Conservation (phyloP, 2,113 vertebrate genomes). For the Melanotaenia duboulayi region DNA sequence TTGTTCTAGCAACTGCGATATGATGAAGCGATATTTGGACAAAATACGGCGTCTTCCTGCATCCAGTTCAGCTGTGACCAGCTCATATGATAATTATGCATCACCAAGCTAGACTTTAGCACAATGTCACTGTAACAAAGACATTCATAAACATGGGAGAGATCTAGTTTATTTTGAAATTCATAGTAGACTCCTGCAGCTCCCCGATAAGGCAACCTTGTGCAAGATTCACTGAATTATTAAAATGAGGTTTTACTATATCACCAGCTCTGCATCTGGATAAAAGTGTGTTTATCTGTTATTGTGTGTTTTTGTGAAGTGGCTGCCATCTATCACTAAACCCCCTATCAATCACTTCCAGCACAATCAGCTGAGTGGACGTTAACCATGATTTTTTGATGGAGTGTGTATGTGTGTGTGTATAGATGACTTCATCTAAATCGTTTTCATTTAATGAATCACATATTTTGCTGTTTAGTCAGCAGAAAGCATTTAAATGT, state of each 20-base stretch:
- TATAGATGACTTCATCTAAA: slow-evolving; percentile 38
- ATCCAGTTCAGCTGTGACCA: slow-evolving; percentile 25
- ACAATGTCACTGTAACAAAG: slow-evolving; percentile 24
- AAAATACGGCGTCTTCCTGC: not conserved
- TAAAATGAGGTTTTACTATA: slow-evolving; percentile 60
- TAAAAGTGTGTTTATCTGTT: not conserved
- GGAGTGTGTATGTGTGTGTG: slow-evolving; percentile 7
- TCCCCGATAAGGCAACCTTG: slow-evolving; percentile 64
- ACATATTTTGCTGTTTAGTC: slow-evolving; percentile 34
- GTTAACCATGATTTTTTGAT: slow-evolving; percentile 32
- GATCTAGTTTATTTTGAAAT: slow-evolving; percentile 66
- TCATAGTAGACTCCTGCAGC: slow-evolving; percentile 66
- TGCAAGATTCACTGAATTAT: slow-evolving; percentile 56
- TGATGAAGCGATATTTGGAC: slow-evolving; percentile 2
- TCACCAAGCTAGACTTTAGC: slow-evolving; percentile 29
- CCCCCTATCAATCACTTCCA: slow-evolving; percentile 65
- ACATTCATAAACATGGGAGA: slow-evolving; percentile 18
- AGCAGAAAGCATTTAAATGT: slow-evolving; percentile 46
- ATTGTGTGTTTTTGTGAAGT: slow-evolving; percentile 28
- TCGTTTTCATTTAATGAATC: slow-evolving; percentile 45
- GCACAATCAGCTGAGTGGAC: slow-evolving; percentile 72
- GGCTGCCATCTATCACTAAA: slow-evolving; percentile 58
- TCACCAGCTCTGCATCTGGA: slow-evolving; percentile 33
- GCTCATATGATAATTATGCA: slow-evolving; percentile 13
- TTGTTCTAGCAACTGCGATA: not conserved